Evolutionary conservation across 2,113 vertebrate species (phyloP).

Genomic region (Hydrochoerus hydrochaeris): DNA sequence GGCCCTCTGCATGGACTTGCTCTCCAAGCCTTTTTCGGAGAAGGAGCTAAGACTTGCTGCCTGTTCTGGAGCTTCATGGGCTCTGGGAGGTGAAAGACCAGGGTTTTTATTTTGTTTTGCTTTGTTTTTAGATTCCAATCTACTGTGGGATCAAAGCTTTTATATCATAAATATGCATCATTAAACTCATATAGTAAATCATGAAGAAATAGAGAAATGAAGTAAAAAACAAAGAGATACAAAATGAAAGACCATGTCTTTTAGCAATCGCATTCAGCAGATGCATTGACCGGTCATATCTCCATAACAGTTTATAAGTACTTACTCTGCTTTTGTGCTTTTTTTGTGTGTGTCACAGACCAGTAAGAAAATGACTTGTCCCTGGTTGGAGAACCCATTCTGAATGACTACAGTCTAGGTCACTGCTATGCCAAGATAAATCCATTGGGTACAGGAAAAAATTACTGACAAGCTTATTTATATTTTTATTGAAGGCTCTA

Average conservation of each 20-base stretch:
- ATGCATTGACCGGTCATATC: accelerated
- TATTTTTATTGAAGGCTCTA: neutral
- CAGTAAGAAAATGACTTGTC: neutral
- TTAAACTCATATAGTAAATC: neutral
- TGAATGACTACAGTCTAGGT: neutral
- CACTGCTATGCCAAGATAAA: neutral
- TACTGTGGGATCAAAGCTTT: neutral
- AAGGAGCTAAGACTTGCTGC: neutral
- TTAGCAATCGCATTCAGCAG: neutral
- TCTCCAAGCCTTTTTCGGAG: neutral
- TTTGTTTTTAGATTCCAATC: neutral
- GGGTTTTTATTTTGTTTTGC: neutral
- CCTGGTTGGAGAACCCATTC: neutral
- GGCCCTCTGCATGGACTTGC: neutral
- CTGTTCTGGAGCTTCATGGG: neutral
- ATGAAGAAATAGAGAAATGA: constrained; percentile 2
- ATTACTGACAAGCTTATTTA: neutral
- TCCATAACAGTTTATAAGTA: neutral
- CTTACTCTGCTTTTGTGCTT: neutral
- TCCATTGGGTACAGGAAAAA: neutral
- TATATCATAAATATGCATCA: neutral
- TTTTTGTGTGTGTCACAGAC: neutral
- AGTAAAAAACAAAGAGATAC: neutral
- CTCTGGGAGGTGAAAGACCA: neutral
- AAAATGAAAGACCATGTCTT: neutral